Percentiles rank a stretch among this genome's conserved stretches.
Evolutionary conservation across 2,113 vertebrate genomes (phyloP).

Genomic region (Noturus placidus): DNA sequence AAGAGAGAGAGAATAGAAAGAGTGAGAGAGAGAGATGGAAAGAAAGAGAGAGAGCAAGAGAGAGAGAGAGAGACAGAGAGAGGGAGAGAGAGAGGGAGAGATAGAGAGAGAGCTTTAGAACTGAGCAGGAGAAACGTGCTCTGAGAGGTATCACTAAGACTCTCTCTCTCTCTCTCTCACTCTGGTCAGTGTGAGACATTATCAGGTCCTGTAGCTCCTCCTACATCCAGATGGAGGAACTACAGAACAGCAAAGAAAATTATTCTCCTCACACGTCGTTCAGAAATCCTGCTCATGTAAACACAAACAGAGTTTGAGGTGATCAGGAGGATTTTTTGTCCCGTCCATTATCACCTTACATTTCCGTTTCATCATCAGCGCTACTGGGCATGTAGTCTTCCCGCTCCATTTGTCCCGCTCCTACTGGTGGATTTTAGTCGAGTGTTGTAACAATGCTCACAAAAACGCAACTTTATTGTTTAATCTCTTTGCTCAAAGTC

Average conservation of each 20-base stretch:
- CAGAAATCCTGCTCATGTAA: background rate
- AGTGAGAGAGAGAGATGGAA: conserved; percentile 13
- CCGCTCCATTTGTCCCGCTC: background rate
- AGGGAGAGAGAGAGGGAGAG: conserved; percentile 14
- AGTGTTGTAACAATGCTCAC: background rate
- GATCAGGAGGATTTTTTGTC: no score
- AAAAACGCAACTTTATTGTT: no score
- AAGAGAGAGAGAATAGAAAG: background rate
- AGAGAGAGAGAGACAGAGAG: conserved; percentile 9
- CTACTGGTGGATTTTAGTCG: background rate
- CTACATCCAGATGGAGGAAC: conserved; percentile 53
- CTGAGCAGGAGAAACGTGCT: conserved; percentile 54
- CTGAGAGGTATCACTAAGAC: conserved; percentile 47
- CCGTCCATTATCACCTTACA: no score
- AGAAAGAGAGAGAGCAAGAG: background rate
- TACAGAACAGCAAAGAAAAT: conserved; percentile 34
- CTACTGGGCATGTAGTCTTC: background rate
- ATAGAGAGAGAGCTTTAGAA: conserved; percentile 38
- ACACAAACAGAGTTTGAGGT: no score
- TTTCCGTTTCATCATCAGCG: background rate
- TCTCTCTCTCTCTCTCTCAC: background rate
- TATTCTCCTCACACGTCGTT: background rate
- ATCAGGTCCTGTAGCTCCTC: conserved; percentile 70
- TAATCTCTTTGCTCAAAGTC: no score
- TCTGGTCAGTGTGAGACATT: conserved; percentile 41